phyloP scores from a whole-genome alignment of 2,113 vertebrate species.

The Chloroceryle aenea region DNA sequence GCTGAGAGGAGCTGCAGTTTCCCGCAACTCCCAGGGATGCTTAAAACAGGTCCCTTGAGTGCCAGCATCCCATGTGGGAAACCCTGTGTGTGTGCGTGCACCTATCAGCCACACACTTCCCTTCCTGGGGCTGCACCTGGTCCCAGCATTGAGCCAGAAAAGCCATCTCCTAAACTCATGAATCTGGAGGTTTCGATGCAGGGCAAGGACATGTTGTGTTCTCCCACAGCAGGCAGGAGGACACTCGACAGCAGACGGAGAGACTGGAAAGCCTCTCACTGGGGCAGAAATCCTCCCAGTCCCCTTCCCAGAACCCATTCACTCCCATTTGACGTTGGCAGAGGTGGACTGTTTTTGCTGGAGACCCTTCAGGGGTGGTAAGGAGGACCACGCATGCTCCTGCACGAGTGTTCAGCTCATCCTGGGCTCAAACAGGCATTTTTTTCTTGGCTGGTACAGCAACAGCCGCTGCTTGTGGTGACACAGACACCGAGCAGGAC shows the following conservation, averaged over 20 bases:
- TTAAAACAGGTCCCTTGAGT: neutral
- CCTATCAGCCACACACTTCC: neutral
- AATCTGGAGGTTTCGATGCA: too few relatives aligned
- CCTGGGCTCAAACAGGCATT: neutral
- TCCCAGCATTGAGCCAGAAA: neutral
- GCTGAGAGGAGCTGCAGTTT: neutral
- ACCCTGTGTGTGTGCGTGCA: neutral
- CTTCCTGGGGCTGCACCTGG: neutral
- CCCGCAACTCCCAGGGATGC: neutral
- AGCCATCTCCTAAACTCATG: neutral
- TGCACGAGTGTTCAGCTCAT: neutral
- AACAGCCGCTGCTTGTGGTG: neutral
- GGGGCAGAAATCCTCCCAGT: neutral
- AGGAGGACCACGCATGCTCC: neutral
- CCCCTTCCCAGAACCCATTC: neutral
- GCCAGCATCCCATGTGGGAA: neutral
- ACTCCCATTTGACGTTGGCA: neutral
- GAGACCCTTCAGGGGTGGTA: neutral
- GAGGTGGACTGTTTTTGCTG: neutral
- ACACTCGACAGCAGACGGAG: neutral
- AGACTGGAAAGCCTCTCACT: neutral
- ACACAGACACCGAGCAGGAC: neutral
- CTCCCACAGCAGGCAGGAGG: neutral
- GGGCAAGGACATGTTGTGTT: fast-evolving
- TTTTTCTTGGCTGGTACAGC: neutral